phyloP scores from a whole-genome alignment of 2,113 vertebrate species.

The Entosphenus tridentatus region DNA sequence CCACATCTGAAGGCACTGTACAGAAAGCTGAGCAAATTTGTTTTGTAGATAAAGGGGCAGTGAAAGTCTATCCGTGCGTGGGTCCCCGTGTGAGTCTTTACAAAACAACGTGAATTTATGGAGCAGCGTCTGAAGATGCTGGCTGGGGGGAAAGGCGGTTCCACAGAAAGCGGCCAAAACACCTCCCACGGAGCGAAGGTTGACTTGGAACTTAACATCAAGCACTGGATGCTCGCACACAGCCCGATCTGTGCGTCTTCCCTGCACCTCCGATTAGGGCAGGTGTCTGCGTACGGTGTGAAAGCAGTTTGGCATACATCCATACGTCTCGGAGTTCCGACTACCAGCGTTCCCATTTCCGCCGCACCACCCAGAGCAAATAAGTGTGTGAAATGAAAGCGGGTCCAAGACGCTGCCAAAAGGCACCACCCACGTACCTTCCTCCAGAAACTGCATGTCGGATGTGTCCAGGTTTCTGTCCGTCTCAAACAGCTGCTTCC shows the following conservation, averaged over 20 bases:
- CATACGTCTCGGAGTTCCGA: constrained; percentile 7
- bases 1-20: too few species aligned
- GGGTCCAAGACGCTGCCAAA: constrained; percentile 7
- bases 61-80: too few species aligned
- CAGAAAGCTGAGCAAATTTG: too few species aligned
- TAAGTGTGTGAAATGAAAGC: constrained; percentile 1
- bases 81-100: too few species aligned
- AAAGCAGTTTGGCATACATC: not conserved
- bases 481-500: constrained; percentile 84
- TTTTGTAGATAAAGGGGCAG: too few species aligned
- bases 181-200: too few species aligned
- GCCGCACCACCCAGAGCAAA: not conserved
- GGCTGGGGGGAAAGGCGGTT: too few species aligned
- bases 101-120: too few species aligned
- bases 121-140: too few species aligned
- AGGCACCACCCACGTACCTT: constrained; percentile 28
- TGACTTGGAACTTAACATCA: too few species aligned
- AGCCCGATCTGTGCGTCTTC: not conserved
- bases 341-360: constrained; percentile 2
- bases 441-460: constrained; percentile 90
- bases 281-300: not conserved
- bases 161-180: too few species aligned
- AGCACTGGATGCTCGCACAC: too few species aligned
- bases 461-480: constrained; percentile 96
- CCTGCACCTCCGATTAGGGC: not conserved